Conservation (phyloP, 1,140 invertebrate genomes). For the Tetragnatha versicolor region DNA sequence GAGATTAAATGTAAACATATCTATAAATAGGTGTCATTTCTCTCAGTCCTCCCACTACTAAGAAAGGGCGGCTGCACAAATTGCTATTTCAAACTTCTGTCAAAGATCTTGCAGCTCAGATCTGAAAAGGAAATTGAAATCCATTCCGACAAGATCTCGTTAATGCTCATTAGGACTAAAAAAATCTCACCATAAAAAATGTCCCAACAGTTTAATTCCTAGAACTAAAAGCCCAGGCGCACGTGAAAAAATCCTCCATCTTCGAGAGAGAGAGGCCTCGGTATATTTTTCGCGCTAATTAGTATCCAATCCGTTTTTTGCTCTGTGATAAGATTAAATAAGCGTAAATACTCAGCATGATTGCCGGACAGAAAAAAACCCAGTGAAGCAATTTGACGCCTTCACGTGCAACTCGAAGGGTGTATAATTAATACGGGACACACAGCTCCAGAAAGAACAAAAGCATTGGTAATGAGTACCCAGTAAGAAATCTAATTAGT, state of each 20-base stretch:
- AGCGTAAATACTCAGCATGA: constrained; percentile 35
- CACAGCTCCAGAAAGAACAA: constrained; percentile 5
- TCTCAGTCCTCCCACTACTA: no score
- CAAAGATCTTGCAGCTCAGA: neutral
- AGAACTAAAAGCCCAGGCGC: neutral
- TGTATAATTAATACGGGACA: constrained; percentile 33
- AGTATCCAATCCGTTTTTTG: constrained; percentile 30
- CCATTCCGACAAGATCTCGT: constrained; percentile 11
- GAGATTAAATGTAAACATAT: no score
- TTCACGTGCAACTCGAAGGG: constrained; percentile 3
- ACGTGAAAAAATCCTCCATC: neutral
- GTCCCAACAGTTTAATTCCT: neutral
- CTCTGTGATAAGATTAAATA: constrained; percentile 18
- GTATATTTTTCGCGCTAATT: constrained; percentile 37
- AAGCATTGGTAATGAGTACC: constrained; percentile 23
- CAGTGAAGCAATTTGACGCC: constrained; percentile 22
- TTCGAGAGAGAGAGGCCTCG: constrained; percentile 15
- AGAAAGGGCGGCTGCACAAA: no score
- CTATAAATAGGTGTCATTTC: no score
- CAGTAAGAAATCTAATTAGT: constrained; percentile 34
- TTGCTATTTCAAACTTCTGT: no score
- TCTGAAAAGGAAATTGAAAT: constrained; percentile 16
- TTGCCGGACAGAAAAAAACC: neutral
- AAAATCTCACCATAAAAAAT: neutral
- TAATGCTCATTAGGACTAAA: constrained; percentile 31